Evolutionary conservation across 2,888 invertebrate species (phyloP), one percentile per base, ranked within the genome.

Genomic region (Callimorpha dominula): DNA sequence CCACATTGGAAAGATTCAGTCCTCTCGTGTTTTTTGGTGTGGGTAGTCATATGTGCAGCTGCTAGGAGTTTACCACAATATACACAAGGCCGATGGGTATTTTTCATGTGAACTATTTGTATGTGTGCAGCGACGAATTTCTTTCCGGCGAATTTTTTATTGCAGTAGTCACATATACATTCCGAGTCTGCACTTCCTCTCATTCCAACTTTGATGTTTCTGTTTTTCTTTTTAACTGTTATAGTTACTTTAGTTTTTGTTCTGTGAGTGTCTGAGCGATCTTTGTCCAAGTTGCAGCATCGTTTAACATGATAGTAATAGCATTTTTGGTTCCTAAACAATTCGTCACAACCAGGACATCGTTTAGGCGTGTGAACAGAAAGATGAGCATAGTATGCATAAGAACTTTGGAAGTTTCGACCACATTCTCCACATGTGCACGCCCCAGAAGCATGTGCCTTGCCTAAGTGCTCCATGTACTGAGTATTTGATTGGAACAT

Each of bases 131-230:
- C 84, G 0, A 95, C 87, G 69, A 91, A 93, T 52, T 91, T 94
- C 77, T 93, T 95, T 0, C 90, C 92, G 0, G 91, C 88, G 72
- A 93, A 94, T 14, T 82, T 92, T 72, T 95, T 95, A 0, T 90
- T 88, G 57, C 95, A 95, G 69, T 94, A 91, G 74, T 95, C 93
- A 40, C 95, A 95, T 12, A 92, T 87, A 69, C 94, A 94, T 81
- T 91, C 89, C 0, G 84, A 88, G 8, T 89, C 81, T 0, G 88
- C 83, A 12, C 93, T 91, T 0, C 94, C 94, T 42, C 92, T 84
- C 62, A 91, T 74, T 0, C 94, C 94, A 1, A 93, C 93, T 82
- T 87, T 90, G 0, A 92, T 79, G 42, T 78, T 87, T 40, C 82
- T 88, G n/a, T 91, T 87, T 40, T 80, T 86, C 71, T 90, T 93